phyloP scores from a whole-genome alignment of 2,888 invertebrate species.

The Acrobasis consociella region DNA sequence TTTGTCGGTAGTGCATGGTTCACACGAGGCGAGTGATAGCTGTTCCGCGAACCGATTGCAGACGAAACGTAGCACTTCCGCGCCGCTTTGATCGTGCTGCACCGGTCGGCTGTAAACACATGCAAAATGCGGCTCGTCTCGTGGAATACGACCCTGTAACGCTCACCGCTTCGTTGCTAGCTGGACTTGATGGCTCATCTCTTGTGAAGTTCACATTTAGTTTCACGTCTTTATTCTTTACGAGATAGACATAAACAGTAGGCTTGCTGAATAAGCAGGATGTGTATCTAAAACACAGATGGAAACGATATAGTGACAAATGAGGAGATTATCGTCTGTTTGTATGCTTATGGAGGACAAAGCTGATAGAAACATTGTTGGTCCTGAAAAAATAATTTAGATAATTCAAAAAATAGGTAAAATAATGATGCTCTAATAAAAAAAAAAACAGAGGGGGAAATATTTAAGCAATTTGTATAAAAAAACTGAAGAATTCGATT shows the following conservation, averaged over 20 bases:
- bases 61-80: conserved; percentile 55
- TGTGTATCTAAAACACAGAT: no score
- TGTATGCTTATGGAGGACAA: no score
- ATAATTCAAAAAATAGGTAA: no score
- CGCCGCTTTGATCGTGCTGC: conserved; percentile 47
- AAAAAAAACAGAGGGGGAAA: no score
- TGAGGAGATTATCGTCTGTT: no score
- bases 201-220: background rate
- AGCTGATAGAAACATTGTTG: no score
- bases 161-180: conserved; percentile 3
- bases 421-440: no score
- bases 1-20: conserved; percentile 29
- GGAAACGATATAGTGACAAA: no score
- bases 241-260: background rate
- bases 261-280: no score
- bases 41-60: conserved; percentile 66
- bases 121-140: background rate
- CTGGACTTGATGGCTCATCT: background rate
- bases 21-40: conserved; percentile 49
- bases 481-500: no score
- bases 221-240: background rate
- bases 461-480: no score
- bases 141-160: conserved; percentile 4
- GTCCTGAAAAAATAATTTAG: no score
- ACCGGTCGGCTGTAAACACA: conserved; percentile 28